These are phyloP conservation scores for Probosciger aterrimus DNA, from an alignment of 2,113 vertebrate genomes.

Conservation along the genomic window DNA sequence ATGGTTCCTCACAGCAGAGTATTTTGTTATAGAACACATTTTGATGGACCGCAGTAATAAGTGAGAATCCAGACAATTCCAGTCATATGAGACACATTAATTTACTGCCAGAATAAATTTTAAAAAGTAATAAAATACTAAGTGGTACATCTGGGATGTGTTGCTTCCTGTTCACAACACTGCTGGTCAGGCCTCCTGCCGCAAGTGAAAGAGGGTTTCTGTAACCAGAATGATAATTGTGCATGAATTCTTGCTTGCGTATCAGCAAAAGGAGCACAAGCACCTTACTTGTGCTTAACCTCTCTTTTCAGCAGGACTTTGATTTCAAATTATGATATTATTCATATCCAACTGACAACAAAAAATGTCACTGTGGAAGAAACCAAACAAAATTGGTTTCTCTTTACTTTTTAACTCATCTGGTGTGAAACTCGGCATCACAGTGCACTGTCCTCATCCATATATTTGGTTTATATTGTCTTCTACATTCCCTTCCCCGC, in stretches of 20 bases:
- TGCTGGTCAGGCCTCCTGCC: neutral
- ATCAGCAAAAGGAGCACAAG: neutral
- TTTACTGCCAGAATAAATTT: neutral
- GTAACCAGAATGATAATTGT: neutral
- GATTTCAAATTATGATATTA: neutral
- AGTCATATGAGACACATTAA: neutral
- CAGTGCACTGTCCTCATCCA: neutral
- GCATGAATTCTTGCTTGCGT: neutral
- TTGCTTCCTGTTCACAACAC: rapidly evolving
- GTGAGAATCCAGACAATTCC: neutral
- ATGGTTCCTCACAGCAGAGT: neutral
- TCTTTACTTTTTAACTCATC: neutral
- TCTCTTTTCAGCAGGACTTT: neutral
- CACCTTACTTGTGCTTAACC: neutral
- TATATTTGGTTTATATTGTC: neutral
- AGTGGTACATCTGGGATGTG: neutral
- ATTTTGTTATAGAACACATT: neutral
- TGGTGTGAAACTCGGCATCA: neutral
- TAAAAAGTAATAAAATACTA: neutral
- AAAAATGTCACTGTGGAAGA: neutral
- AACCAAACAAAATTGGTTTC: neutral
- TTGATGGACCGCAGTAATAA: neutral
- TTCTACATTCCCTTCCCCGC: neutral
- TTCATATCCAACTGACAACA: neutral
- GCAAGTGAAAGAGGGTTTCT: neutral